A percentile compares a stretch with the other conserved stretches of the same genome.
Conservation (phyloP, 2,888 invertebrate species). For the Atrina japonica region DNA sequence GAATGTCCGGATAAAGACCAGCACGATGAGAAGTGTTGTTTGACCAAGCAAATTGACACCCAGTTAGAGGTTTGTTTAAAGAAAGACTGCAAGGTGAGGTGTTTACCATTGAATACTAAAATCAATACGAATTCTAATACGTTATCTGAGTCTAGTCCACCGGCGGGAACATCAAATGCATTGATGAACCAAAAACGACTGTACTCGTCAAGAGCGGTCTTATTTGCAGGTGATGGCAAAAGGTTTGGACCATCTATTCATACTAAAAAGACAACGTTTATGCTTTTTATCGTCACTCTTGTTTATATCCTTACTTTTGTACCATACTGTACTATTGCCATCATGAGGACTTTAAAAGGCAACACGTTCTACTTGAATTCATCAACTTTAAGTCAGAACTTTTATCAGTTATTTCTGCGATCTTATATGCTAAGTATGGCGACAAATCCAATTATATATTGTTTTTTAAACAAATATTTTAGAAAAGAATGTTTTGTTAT, state of each 20-base stretch:
- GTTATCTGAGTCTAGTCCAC: too few relatives aligned
- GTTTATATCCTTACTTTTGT: conserved; percentile 60
- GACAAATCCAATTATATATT: conserved; percentile 60
- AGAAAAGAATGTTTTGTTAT: conserved; percentile 22
- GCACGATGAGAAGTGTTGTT: too few relatives aligned
- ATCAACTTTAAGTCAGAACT: conserved; percentile 30
- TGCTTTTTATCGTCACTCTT: conserved; percentile 61
- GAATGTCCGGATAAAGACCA: too few relatives aligned
- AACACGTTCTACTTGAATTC: not conserved
- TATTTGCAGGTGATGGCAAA: conserved; percentile 7
- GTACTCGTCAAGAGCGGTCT: too few relatives aligned
- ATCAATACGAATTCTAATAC: too few relatives aligned
- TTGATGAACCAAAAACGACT: too few relatives aligned
- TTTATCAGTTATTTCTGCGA: conserved; percentile 56
- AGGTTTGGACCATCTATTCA: conserved; percentile 20
- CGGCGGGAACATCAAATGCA: too few relatives aligned
- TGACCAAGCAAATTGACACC: too few relatives aligned
- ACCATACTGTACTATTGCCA: conserved; percentile 56
- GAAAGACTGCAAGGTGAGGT: too few relatives aligned
- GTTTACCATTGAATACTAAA: too few relatives aligned
- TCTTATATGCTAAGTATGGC: conserved; percentile 61
- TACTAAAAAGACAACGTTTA: conserved; percentile 50
- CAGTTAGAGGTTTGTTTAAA: too few relatives aligned
- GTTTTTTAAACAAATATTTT: conserved; percentile 25
- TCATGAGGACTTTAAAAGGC: conserved; percentile 44